Conservation (phyloP, 2,797 vertebrate species). For the Mus minutoides region DNA sequence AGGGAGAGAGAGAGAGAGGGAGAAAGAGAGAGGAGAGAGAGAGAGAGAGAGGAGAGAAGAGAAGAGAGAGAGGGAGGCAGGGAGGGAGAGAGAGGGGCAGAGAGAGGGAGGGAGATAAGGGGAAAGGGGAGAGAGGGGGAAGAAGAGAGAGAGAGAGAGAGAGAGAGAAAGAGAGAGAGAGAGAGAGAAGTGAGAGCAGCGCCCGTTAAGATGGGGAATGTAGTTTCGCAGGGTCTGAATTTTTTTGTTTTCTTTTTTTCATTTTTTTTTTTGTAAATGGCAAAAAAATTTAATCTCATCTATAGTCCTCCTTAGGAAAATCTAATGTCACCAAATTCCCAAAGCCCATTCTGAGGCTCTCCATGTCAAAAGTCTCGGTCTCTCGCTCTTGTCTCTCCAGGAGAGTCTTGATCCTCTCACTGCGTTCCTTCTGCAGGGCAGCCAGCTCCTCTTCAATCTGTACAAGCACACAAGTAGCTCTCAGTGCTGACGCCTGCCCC, state of each 20-base stretch:
- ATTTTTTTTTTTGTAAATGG: constrained; percentile 85
- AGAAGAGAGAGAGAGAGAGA: constrained; percentile 81
- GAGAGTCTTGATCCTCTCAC: constrained; percentile 96
- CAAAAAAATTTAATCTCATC: constrained; percentile 95
- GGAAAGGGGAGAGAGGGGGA: constrained; percentile 46
- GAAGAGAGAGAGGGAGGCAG: constrained; percentile 90
- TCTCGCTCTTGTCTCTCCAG: constrained; percentile 98
- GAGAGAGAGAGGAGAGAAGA: constrained; percentile 87
- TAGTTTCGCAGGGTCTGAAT: constrained; percentile 87
- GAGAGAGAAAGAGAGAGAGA: constrained; percentile 88
- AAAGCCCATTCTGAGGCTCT: constrained; percentile 97
- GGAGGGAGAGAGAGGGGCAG: constrained; percentile 90
- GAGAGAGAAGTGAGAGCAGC: constrained; percentile 81
- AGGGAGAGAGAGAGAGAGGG: constrained; percentile 91
- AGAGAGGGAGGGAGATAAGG: neutral
- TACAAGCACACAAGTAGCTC: constrained; percentile 61
- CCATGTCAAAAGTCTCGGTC: constrained; percentile 96
- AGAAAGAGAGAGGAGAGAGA: constrained; percentile 73
- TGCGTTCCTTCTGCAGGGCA: constrained; percentile 98
- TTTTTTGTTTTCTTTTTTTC: constrained; percentile 82
- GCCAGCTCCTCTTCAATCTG: constrained; percentile 99
- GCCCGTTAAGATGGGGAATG: constrained; percentile 89
- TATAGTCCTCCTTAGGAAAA: constrained; percentile 99
- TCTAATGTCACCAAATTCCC: constrained; percentile 96
- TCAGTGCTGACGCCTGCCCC: neutral